Percentiles rank a stretch among this genome's conserved stretches.
Conservation (phyloP, 2,797 vertebrate species). For the Ciconia nigra region DNA sequence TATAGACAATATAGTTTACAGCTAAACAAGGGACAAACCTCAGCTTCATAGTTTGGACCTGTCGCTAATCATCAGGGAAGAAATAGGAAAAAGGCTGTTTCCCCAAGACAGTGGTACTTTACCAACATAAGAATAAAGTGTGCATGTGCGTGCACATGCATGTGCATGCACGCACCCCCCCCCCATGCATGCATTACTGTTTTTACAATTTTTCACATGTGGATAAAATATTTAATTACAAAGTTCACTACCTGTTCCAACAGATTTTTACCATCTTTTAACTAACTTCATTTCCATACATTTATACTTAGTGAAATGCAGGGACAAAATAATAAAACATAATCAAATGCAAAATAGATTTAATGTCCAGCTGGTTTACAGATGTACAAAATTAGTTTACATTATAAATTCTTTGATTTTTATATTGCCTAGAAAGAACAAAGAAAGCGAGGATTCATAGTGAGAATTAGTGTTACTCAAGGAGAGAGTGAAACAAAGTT, state of each 20-base stretch:
- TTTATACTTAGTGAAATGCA: neutral
- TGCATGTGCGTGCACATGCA: accelerated
- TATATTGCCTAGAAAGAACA: neutral
- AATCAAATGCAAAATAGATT: neutral
- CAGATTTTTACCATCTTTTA: neutral
- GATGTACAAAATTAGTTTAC: neutral
- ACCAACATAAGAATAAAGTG: neutral
- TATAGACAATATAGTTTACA: neutral
- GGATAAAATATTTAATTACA: neutral
- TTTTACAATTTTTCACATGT: neutral
- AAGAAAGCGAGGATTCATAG: neutral
- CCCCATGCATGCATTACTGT: too few relatives aligned
- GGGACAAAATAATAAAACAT: neutral
- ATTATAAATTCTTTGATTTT: neutral
- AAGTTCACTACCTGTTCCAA: neutral
- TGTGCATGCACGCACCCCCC: too few relatives aligned
- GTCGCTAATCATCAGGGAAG: neutral
- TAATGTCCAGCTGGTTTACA: neutral
- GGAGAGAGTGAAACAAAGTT: neutral
- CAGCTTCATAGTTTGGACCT: neutral
- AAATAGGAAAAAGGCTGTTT: neutral
- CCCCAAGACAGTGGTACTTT: neutral
- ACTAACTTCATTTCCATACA: neutral
- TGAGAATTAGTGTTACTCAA: neutral
- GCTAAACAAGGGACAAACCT: neutral